A percentile compares a stretch with the other conserved stretches of the same genome.
Evolutionary conservation across 2,797 vertebrate genomes (phyloP).

Genomic region (Mormyrops attenuatus): DNA sequence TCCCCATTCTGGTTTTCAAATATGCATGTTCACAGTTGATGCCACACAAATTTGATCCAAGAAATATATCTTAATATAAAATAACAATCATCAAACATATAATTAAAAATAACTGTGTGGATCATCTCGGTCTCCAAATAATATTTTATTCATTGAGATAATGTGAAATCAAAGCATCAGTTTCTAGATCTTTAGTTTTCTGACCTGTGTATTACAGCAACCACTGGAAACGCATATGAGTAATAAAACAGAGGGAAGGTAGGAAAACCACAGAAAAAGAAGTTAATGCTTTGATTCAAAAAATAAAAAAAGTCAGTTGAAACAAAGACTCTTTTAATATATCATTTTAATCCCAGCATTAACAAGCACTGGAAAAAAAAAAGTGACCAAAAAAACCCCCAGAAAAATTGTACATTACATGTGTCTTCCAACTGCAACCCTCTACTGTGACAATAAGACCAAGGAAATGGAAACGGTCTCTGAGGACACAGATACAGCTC

Average conservation of each 20-base stretch:
- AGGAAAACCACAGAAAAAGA: slow-evolving; percentile 36
- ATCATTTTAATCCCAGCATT: slow-evolving; percentile 53
- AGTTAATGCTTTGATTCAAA: slow-evolving; percentile 44
- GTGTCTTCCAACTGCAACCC: slow-evolving; percentile 40
- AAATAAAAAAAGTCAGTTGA: slow-evolving; percentile 40
- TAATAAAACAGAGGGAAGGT: slow-evolving; percentile 9
- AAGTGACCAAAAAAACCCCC: slow-evolving; percentile 41
- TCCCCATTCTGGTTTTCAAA: slow-evolving; percentile 62
- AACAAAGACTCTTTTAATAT: slow-evolving; percentile 54
- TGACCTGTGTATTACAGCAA: slow-evolving; percentile 16
- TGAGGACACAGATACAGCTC: slow-evolving; percentile 39
- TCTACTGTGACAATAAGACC: slow-evolving; percentile 39
- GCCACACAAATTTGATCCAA: slow-evolving; percentile 66
- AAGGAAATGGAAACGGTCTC: slow-evolving; percentile 30
- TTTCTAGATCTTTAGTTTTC: slow-evolving; percentile 38
- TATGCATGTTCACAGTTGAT: slow-evolving; percentile 74
- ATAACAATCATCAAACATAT: slow-evolving; percentile 64
- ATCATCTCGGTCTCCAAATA: slow-evolving; percentile 55
- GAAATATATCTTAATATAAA: slow-evolving; percentile 63
- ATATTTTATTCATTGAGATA: slow-evolving; percentile 49
- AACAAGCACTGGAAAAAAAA: slow-evolving; percentile 42
- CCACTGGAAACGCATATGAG: not conserved
- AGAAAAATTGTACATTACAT: slow-evolving; percentile 44
- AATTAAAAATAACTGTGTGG: slow-evolving; percentile 71
- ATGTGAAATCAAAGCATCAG: slow-evolving; percentile 46